Conservation (phyloP, 1,140 invertebrate species). For the Lepidotrigona ventralis region DNA sequence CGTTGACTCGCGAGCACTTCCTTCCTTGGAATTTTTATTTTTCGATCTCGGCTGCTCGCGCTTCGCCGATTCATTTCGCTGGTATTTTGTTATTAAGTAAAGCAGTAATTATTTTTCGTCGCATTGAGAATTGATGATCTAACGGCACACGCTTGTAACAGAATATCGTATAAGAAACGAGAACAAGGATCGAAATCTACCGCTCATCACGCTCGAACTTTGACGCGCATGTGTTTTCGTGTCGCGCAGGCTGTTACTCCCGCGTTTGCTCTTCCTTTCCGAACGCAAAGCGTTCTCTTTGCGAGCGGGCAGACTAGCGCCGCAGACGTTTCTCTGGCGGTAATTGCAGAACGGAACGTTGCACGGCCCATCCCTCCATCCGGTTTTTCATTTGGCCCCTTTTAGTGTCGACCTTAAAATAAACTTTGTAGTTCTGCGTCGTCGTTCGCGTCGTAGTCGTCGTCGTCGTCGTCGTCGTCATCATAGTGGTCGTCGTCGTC, state of each 20-base stretch:
- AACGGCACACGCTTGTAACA: no score
- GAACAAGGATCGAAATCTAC: neutral
- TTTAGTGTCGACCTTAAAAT: slow-evolving; percentile 68
- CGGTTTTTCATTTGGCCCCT: slow-evolving; percentile 67
- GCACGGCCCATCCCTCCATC: slow-evolving; percentile 54
- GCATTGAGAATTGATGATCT: neutral
- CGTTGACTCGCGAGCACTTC: neutral
- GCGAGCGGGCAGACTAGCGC: slow-evolving; percentile 6
- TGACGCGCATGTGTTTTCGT: neutral
- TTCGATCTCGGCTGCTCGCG: neutral
- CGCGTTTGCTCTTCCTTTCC: neutral
- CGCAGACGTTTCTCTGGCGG: slow-evolving; percentile 39
- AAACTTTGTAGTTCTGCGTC: slow-evolving; percentile 63
- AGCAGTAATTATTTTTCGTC: neutral
- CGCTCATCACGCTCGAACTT: neutral
- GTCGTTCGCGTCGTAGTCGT: slow-evolving; percentile 1
- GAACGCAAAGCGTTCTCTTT: neutral
- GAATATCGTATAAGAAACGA: no score
- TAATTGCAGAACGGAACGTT: slow-evolving; percentile 62
- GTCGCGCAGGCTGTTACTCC: neutral
- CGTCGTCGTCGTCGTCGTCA: slow-evolving; percentile 9
- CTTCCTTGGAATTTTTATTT: neutral
- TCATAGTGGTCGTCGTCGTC: slow-evolving; percentile 1
- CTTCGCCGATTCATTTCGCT: neutral
- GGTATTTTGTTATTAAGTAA: neutral